These are phyloP conservation scores for Palaemon carinicauda DNA, from an alignment of 1,140 invertebrate species.

Conservation along the genomic window DNA sequence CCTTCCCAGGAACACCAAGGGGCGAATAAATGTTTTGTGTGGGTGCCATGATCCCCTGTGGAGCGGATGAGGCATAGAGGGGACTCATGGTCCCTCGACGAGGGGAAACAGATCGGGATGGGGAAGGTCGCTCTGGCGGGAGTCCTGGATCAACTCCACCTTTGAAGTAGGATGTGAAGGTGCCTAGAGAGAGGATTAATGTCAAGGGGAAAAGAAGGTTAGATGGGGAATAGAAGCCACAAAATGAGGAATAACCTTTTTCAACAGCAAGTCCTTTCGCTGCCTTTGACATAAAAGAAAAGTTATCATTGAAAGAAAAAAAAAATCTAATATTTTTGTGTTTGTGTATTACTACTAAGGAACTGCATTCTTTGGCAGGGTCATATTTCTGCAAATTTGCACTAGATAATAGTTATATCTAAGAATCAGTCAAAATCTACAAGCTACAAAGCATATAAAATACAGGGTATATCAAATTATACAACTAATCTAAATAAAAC, in stretches of 20 bases:
- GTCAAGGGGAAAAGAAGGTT: neutral
- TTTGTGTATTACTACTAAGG: neutral
- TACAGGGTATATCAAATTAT: too few relatives aligned
- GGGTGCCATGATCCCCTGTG: neutral
- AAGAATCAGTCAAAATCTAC: too few relatives aligned
- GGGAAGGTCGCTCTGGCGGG: slow-evolving; percentile 41
- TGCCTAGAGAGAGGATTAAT: slow-evolving; percentile 12
- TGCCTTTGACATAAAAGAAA: neutral
- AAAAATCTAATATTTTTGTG: neutral
- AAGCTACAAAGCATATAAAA: too few relatives aligned
- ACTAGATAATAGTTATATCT: too few relatives aligned
- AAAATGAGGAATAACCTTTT: neutral
- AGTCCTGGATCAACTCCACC: slow-evolving; percentile 42
- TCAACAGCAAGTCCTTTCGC: too few relatives aligned
- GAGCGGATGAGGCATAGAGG: slow-evolving; percentile 47
- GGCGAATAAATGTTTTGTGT: neutral
- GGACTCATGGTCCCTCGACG: slow-evolving; percentile 32
- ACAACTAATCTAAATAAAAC: too few relatives aligned
- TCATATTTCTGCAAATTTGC: neutral
- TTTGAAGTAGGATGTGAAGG: slow-evolving; percentile 52
- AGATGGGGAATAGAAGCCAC: neutral
- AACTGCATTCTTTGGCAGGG: neutral
- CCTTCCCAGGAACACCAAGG: slow-evolving; percentile 4
- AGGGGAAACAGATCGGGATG: slow-evolving; percentile 47
- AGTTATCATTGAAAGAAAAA: neutral